Evolutionary conservation across 2,113 vertebrate genomes (phyloP), one percentile per base, ranked within the genome.

Genomic region (Telmatochromis sp.): DNA sequence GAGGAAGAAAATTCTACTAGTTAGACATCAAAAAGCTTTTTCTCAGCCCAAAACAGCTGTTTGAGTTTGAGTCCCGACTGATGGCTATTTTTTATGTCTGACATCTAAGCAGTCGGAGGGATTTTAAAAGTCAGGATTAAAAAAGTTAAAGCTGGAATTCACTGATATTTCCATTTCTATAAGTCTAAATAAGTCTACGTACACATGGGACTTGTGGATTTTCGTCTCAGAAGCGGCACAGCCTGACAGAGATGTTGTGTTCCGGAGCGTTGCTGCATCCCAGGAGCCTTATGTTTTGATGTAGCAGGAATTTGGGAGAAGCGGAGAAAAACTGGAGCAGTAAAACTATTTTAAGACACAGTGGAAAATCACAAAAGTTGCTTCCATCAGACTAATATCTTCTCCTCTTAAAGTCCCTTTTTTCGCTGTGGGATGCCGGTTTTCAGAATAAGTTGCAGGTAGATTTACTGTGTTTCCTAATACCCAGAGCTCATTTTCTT

Each of bases 251-350:
- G 78, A 60, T 82, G 87, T 84, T 87, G 8, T 88, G 91, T 92
- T 94, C 54, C n/a, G 68, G 60, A 90, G 82, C 54, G 28, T 7
- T 82, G 73, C 58, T 40, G 37, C 13, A 80, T 94, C 94, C 93
- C 89, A 13, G 84, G 92, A 92, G 93, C 53, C 87, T 93, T 89
- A 1, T 15, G 58, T 91, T 93, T 91, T 93, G 91, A 94, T 90
- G 86, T 81, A 85, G 63, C 57, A 14, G 53, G 87, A 85, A 89
- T 89, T 86, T 70, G 81, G 19, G 53, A 87, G 80, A 58, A 68
- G 79, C 1, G 17, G 58, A 23, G 14, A 35, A 81, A 94, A 92
- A 92, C 33, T 88, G 86, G 86, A 89, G 90, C 83, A 83, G 70
- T 14, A 60, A 81, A 89, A 88, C 87, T 49, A 53, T 51, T 85